Base-by-base conservation (phyloP, 1,140 invertebrate species). In the Acromyrmex echinatior region DNA sequence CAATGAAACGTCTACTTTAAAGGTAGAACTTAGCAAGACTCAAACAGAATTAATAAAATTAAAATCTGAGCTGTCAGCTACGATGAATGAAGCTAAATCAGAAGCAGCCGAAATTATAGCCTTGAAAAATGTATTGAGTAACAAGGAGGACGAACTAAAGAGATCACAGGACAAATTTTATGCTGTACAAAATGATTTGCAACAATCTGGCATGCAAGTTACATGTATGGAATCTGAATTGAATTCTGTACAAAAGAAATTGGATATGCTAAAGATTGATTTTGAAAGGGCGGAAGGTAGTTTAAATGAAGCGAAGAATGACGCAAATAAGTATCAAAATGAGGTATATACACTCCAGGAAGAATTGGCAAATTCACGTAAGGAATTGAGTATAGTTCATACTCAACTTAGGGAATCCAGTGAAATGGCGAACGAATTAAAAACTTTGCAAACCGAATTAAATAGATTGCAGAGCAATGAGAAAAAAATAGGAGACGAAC, bases 401-500 rank as follows among this genome's bases (percentile, higher is more conserved):
- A 70, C 16, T 1, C 56, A 90, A 53, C 62, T 91, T 18, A 87
- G 82, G 62, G 85, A 88, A 25, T 78, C 87, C 31, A 94, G 93
- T 74, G 87, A 88, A 62, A 60, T 70, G 16, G 14, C 65, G 21
- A 80, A 70, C 16, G 88, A 91, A 86, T 65, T 94, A 7, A 92
- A 90, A 60, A 25, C 71, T 18, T 78, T 91, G 18, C 92, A 89
- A 58, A 85, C 76, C 35, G 95, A 94, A 58, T 39, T 93, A 21
- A 96, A 96, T 51, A 94, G 95, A 87, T 45, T 95, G 3, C 93
- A 94, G 28, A 89, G 49, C 28, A 86, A 87, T 16, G 92, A 93
- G 39, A 91, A 92, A 49, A 92, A 88, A 66, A 79, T 63, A 0
- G 71, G 3, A 25, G 93, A 92, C 10, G 65, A 86, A 14, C 92